Evolutionary conservation across 2,888 invertebrate genomes (phyloP).

Genomic region (Lymantria monacha): DNA sequence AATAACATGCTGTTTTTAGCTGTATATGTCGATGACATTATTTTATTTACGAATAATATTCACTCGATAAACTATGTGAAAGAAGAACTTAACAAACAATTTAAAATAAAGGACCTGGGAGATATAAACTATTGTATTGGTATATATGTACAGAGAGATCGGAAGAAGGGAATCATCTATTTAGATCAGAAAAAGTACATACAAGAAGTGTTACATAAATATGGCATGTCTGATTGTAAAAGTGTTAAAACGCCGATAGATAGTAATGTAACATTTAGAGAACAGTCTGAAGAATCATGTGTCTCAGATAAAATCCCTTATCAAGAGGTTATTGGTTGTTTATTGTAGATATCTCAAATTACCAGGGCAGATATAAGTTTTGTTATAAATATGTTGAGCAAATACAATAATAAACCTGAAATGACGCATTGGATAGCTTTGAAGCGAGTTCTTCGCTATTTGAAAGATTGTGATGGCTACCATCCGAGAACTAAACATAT

Average conservation of each 20-base stretch:
- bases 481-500: slow-evolving; percentile 20
- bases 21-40: slow-evolving; percentile 3
- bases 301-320: slow-evolving; percentile 11
- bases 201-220: slow-evolving; percentile 1
- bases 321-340: slow-evolving; percentile 14
- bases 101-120: slow-evolving; percentile 23
- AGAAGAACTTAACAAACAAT: slow-evolving; percentile 14
- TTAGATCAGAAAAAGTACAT: slow-evolving; percentile 6
- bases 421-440: slow-evolving; percentile 6
- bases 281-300: not conserved
- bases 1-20: slow-evolving; percentile 4
- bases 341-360: slow-evolving; percentile 18
- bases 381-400: slow-evolving; percentile 16
- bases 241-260: slow-evolving; percentile 1
- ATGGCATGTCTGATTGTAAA: slow-evolving; percentile 4
- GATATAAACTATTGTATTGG: slow-evolving; percentile 2
- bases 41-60: slow-evolving; percentile 17
- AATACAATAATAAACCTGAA: slow-evolving; percentile 19
- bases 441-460: slow-evolving; percentile 26
- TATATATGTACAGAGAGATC: slow-evolving; percentile 1
- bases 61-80: slow-evolving; percentile 2
- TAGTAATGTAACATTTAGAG: slow-evolving; percentile 8
- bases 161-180: slow-evolving; percentile 1
- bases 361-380: slow-evolving; percentile 13
- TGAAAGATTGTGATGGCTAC: slow-evolving; percentile 18